Base-by-base conservation (phyloP, 2,113 vertebrate species). In the Ophiodon elongatus region DNA sequence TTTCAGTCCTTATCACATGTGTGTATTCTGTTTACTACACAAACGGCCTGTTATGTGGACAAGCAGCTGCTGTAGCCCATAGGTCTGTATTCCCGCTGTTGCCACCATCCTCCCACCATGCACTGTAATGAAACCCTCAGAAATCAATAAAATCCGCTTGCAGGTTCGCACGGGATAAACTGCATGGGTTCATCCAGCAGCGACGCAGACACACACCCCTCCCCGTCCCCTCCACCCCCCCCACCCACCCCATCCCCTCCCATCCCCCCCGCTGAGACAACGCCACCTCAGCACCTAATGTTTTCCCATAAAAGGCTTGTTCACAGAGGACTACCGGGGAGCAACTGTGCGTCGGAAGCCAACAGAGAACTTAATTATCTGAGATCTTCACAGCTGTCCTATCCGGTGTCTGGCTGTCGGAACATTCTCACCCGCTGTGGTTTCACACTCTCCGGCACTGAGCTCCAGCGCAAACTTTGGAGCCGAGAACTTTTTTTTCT, bases 111-210 rank as follows among this genome's bases (percentile, higher is more conserved):
- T 79, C 65, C 70, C 65, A 47, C 71, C 67, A 66, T 41, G 59
- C 45, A 59, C 67, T 70, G 67, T 47, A 91, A 79, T 75, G 59
- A 80, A 76, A 73, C 79, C 52, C 23, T 69, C 8, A 66, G 64
- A 74, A 89, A 85, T 93, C 86, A 90, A 87, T 89, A 79, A 76
- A n/a, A 73, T 80, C 73, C 7, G n/a, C 77, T 76, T 0, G 23
- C 54, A 3, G 85, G 57, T 75, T 84, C 85, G 70, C 71, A 47
- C 45, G 77, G 73, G 60, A 85, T 60, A 29, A 75, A 82, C 70
- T 17, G 17, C 84, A 60, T n/a, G 31, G 2, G 64, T 43, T 74
- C 82, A 70, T 79, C 8, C 78, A 65, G 60, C 64, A 60, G 79
- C 69, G 45, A n/a, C 76, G 62, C 73, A 65, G 31, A 63, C 74